Evolutionary conservation across 2,888 invertebrate genomes (phyloP).

Genomic region (Drosophila nr. perissopoda): DNA sequence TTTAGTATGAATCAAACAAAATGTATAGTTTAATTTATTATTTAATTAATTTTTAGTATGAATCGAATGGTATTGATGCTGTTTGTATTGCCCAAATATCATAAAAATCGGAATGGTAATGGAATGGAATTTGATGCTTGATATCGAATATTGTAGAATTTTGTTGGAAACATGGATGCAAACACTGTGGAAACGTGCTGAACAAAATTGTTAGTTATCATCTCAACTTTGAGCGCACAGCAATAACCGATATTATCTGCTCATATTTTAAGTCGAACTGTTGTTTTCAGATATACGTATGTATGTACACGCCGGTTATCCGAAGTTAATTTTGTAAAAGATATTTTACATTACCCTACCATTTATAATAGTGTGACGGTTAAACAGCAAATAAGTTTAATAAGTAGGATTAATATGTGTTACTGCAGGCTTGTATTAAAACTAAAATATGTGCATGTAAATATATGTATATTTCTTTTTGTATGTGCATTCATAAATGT

Average conservation of each 20-base stretch:
- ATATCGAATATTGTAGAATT: not conserved
- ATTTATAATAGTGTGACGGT: not conserved
- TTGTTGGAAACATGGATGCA: not conserved
- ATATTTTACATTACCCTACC: not conserved
- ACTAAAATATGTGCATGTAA: not conserved
- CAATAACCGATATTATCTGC: not conserved
- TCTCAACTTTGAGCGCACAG: not conserved
- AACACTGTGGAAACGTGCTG: not conserved
- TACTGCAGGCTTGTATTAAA: not conserved
- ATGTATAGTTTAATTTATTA: too few species aligned
- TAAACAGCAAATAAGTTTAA: not conserved
- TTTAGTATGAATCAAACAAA: not conserved
- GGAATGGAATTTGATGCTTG: not conserved
- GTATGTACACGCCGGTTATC: conserved; percentile 1
- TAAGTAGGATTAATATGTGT: not conserved
- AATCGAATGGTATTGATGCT: not conserved
- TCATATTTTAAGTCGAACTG: not conserved
- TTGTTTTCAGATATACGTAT: conserved; percentile 2
- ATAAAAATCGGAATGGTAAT: not conserved
- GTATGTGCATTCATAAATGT: not conserved
- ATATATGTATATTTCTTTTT: not conserved
- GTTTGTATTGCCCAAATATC: not conserved
- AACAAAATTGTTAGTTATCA: not conserved
- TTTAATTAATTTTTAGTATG: not conserved
- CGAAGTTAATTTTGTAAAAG: not conserved